Conservation (phyloP, 2,888 invertebrate species). For the Chaitophorus viminalis region DNA sequence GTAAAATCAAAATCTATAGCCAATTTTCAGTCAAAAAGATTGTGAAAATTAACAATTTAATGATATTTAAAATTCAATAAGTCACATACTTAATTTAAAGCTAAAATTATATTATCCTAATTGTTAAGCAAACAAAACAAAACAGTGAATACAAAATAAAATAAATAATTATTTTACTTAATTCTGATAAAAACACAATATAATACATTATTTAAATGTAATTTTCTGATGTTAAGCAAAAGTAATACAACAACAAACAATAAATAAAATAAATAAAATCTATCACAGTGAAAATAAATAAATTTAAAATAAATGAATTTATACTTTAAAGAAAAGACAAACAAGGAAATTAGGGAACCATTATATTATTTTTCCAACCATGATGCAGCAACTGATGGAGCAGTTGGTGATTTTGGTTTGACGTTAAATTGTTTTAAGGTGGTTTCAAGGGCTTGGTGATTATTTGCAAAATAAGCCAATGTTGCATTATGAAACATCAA, state of each 20-base stretch:
- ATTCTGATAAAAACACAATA: conserved; percentile 12
- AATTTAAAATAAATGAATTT: conserved; percentile 20
- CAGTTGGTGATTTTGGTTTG: conserved; percentile 89
- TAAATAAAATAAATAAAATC: conserved; percentile 46
- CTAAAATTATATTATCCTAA: conserved; percentile 35
- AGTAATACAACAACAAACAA: conserved; percentile 18
- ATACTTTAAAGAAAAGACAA: conserved; percentile 31
- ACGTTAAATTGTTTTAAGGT: conserved; percentile 96
- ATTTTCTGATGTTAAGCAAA: conserved; percentile 11
- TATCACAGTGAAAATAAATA: conserved; percentile 56
- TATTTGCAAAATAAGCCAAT: conserved; percentile 96
- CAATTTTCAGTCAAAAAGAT: conserved; percentile 12
- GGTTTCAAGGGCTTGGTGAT: conserved; percentile 90
- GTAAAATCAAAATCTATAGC: conserved; percentile 16
- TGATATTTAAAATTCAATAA: conserved; percentile 29
- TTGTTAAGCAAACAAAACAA: conserved; percentile 34
- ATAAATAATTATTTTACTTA: conserved; percentile 11
- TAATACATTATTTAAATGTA: background rate
- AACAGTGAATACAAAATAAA: conserved; percentile 39
- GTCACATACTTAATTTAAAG: conserved; percentile 12
- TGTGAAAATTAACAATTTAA: conserved; percentile 2
- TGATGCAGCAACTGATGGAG: conserved; percentile 78
- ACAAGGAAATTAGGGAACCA: conserved; percentile 31
- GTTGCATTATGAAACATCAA: conserved; percentile 95
- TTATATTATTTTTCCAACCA: conserved; percentile 79